These are phyloP conservation scores for Cyrtorhinus lividipennis DNA, from an alignment of 1,140 invertebrate species.

Conservation along the genomic window DNA sequence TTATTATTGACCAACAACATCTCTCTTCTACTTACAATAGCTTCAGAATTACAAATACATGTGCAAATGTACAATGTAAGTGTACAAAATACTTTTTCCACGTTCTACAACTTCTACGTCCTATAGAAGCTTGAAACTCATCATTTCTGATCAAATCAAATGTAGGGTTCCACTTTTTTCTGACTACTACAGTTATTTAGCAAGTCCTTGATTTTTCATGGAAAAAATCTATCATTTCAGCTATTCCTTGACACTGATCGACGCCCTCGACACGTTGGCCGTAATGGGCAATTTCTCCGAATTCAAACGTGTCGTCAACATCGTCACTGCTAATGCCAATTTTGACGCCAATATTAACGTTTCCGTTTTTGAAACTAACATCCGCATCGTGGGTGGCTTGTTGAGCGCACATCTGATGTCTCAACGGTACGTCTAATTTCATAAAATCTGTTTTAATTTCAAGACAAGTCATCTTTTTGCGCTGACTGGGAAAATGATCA, in stretches of 20 bases:
- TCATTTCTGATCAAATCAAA: too few relatives aligned
- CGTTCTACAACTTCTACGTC: too few relatives aligned
- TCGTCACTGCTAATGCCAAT: conserved; percentile 65
- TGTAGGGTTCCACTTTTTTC: too few relatives aligned
- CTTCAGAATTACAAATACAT: too few relatives aligned
- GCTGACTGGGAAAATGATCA: not conserved
- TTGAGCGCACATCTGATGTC: conserved; percentile 91
- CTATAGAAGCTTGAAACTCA: too few relatives aligned
- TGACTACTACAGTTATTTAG: too few relatives aligned
- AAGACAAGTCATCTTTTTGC: not conserved
- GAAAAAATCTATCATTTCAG: conserved; percentile 37
- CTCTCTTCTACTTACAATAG: too few relatives aligned
- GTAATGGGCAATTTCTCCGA: conserved; percentile 93
- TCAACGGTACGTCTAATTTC: conserved; percentile 38
- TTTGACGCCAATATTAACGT: conserved; percentile 98
- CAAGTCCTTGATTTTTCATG: not conserved
- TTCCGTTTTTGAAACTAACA: conserved; percentile 99
- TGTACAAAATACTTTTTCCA: too few relatives aligned
- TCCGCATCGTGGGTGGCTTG: conserved; percentile 91
- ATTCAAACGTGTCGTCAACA: conserved; percentile 75
- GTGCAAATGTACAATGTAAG: too few relatives aligned
- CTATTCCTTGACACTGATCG: conserved; percentile 93
- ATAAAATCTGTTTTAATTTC: not conserved
- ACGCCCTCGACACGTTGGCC: conserved; percentile 88
- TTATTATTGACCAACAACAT: too few relatives aligned